Evolutionary conservation across 2,113 vertebrate species (phyloP).

Genomic region (Paradoxurus hermaphroditus): DNA sequence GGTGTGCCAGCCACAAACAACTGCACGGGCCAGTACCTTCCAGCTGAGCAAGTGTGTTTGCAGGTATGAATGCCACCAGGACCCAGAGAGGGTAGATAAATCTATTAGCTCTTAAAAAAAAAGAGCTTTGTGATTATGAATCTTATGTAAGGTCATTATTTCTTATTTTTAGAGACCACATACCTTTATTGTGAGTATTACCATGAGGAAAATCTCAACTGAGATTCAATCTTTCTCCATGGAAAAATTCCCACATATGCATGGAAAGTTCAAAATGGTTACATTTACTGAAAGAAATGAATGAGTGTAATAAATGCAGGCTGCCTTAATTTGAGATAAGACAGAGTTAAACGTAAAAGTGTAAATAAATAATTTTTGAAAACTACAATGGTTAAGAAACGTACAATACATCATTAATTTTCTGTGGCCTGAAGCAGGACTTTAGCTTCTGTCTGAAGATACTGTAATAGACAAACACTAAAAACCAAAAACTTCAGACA

Average conservation of each 20-base stretch:
- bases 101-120: neutral
- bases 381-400: neutral
- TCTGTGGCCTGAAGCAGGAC: neutral
- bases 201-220: neutral
- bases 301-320: neutral
- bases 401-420: neutral
- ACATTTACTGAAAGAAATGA: neutral
- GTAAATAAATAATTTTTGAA: neutral
- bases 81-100: neutral
- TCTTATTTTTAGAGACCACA: neutral
- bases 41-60: neutral
- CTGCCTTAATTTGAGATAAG: neutral
- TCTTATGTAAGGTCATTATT: neutral
- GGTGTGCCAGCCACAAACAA: neutral
- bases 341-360: neutral
- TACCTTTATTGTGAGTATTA: neutral
- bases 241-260: slow-evolving; percentile 22
- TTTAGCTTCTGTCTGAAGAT: neutral
- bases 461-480: neutral
- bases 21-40: neutral
- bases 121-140: neutral
- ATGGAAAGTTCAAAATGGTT: neutral
- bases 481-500: neutral
- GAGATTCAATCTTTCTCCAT: neutral
- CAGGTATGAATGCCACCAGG: neutral